These are phyloP conservation scores for Amphibalanus amphitrite DNA, from an alignment of 1,140 invertebrate species.

Conservation along the genomic window DNA sequence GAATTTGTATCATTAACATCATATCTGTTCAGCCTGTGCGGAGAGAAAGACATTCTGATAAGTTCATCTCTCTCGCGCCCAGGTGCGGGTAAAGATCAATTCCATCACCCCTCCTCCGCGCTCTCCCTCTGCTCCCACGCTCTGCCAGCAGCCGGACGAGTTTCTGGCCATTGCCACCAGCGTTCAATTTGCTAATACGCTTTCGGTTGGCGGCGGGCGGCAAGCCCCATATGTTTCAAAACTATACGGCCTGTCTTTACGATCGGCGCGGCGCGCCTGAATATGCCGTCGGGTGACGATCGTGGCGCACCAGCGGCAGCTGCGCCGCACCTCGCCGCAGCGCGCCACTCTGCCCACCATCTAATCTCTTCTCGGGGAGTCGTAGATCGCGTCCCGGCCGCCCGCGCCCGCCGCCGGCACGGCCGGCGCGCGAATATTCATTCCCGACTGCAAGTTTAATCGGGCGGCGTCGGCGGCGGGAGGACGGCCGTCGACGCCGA, in stretches of 20 bases:
- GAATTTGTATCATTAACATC: no score
- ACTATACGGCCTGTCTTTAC: background rate
- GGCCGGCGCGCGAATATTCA: background rate
- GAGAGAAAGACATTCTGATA: no score
- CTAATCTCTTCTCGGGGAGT: background rate
- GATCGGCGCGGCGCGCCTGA: background rate
- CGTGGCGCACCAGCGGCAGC: background rate
- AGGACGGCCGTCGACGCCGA: background rate
- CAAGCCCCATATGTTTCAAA: background rate
- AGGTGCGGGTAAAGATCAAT: no score
- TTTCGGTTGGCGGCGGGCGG: no score
- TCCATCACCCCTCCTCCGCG: no score
- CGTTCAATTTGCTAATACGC: conserved; percentile 1
- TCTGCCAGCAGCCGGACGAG: no score
- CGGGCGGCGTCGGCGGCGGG: no score
- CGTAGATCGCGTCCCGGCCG: background rate
- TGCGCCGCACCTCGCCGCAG: no score
- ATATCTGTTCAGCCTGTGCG: no score
- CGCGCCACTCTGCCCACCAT: background rate
- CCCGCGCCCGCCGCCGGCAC: no score
- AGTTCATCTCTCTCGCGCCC: no score
- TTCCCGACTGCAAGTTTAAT: background rate
- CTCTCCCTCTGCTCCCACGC: no score
- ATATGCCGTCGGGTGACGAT: background rate
- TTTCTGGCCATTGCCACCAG: background rate